Conservation (phyloP, 92 coral and sea anemone genomes). For the Zoanthus gigantus region DNA sequence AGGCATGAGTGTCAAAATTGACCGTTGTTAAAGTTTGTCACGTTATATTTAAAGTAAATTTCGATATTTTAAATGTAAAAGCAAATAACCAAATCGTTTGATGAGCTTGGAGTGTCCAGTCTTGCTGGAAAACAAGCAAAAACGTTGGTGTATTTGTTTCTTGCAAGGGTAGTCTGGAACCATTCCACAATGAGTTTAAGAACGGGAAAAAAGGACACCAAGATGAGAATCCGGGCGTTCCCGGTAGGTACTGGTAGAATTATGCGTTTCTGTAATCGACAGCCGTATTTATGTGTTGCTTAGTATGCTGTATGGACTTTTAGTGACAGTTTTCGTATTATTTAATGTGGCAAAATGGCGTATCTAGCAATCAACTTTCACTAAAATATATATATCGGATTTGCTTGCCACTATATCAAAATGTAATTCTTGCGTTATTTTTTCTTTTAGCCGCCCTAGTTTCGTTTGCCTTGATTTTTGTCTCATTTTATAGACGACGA, state of each 20-base stretch:
- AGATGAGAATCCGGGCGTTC: slow-evolving; percentile 98
- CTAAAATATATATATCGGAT: slow-evolving; percentile 7
- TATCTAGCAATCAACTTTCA: background rate
- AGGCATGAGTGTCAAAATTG: slow-evolving; percentile 21
- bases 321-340: slow-evolving; percentile 12
- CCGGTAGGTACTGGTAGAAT: slow-evolving; percentile 75
- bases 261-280: slow-evolving; percentile 25
- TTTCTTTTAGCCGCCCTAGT: too few relatives aligned
- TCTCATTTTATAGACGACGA: too few relatives aligned
- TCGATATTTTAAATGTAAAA: slow-evolving; percentile 31
- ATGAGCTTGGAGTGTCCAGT: slow-evolving; percentile 18
- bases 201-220: slow-evolving; percentile 94
- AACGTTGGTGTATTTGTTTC: background rate
- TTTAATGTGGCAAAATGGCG: background rate
- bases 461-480: too few relatives aligned
- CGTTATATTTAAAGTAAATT: background rate
- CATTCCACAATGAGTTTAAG: slow-evolving; percentile 83
- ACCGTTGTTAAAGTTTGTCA: background rate
- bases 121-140: slow-evolving; percentile 48
- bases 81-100: background rate
- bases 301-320: background rate
- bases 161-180: slow-evolving; percentile 26
- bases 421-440: too few relatives aligned
- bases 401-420: background rate
- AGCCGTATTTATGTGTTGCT: background rate